Evolutionary conservation across 2,888 invertebrate genomes (phyloP).

Genomic region (Pogonocherus hispidulus): DNA sequence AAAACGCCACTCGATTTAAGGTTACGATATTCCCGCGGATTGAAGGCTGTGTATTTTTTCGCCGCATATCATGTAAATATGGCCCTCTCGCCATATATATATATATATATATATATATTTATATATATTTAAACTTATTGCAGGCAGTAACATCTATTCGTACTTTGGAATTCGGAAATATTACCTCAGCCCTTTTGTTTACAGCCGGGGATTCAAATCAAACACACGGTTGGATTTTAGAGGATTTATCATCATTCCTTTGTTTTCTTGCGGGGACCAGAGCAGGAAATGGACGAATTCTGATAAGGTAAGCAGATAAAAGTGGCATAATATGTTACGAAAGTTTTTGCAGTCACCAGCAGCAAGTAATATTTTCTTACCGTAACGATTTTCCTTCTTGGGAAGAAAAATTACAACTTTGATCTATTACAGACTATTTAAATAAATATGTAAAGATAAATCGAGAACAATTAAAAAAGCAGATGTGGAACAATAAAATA

Average conservation of each 20-base stretch:
- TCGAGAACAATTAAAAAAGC: too few species aligned
- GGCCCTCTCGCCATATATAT: too few species aligned
- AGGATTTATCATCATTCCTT: neutral
- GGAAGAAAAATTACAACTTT: too few species aligned
- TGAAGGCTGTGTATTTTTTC: conserved; percentile 11
- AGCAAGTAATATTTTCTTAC: too few species aligned
- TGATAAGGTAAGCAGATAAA: neutral
- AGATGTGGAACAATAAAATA: too few species aligned
- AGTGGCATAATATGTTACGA: too few species aligned
- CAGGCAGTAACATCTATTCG: neutral
- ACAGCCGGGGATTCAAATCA: neutral
- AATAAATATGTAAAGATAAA: too few species aligned
- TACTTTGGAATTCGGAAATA: neutral
- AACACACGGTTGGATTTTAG: neutral
- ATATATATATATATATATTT: too few species aligned
- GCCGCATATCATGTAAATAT: conserved; percentile 7
- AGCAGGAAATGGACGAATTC: neutral
- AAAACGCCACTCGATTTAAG: conserved; percentile 8
- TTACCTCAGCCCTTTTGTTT: neutral
- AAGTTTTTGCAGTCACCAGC: too few species aligned
- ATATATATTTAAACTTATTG: conserved; percentile 20
- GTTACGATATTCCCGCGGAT: neutral
- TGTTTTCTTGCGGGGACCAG: neutral
- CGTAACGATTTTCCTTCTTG: too few species aligned
- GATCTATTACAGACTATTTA: too few species aligned